A percentile compares a stretch with the other conserved stretches of the same genome.
Conservation (phyloP, 2,797 vertebrate species). For the Xenopus petersii region DNA sequence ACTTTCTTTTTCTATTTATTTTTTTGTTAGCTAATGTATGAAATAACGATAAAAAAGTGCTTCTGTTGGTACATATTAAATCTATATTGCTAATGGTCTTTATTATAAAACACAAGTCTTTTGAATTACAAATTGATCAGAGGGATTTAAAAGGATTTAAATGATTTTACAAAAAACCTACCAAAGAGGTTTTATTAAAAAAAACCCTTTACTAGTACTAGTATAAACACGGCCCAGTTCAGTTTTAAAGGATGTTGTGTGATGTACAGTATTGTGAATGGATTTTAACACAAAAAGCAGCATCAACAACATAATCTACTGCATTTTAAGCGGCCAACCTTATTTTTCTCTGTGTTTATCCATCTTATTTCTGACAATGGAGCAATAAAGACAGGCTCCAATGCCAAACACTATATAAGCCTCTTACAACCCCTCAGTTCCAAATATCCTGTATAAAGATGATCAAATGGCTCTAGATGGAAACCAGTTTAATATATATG, state of each 20-base stretch:
- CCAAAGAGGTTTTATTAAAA: conserved; percentile 2
- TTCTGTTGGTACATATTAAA: background rate
- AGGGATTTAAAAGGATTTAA: conserved; percentile 24
- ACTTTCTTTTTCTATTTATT: too few species aligned
- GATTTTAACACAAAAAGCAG: conserved; percentile 16
- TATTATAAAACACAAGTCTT: conserved; percentile 2
- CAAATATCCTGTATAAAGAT: too few species aligned
- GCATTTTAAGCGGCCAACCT: conserved; percentile 6
- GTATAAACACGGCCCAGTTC: conserved; percentile 2
- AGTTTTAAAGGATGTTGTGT: conserved; percentile 16
- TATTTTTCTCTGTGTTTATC: conserved; percentile 8
- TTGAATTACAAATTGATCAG: background rate
- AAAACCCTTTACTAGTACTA: conserved; percentile 10
- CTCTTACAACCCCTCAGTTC: conserved; percentile 8
- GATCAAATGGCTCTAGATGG: too few species aligned
- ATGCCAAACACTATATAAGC: conserved; percentile 26
- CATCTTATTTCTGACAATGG: conserved; percentile 25
- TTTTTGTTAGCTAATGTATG: too few species aligned
- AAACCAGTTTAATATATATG: too few species aligned
- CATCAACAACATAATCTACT: conserved; percentile 13
- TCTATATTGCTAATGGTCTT: background rate
- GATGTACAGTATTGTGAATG: conserved; percentile 7
- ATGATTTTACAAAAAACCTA: conserved; percentile 22
- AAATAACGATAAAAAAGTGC: too few species aligned
- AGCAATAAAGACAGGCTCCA: conserved; percentile 7